Evolutionary conservation across 1,140 invertebrate genomes (phyloP).

Genomic region (Trachelipus rathkii): DNA sequence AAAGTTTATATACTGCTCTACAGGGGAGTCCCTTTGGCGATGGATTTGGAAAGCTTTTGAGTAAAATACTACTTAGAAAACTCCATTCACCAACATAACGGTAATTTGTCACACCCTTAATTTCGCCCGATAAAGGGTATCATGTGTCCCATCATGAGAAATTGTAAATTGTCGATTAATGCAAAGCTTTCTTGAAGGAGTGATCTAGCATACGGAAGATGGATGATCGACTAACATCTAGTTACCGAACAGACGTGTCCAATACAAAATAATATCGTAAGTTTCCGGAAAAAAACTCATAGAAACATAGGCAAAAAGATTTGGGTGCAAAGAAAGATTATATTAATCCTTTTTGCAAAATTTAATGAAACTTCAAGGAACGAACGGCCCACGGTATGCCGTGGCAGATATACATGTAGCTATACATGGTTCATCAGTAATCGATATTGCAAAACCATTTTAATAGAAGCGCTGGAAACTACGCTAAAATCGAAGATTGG

Average conservation of each 20-base stretch:
- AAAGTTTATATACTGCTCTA: constrained; percentile 25
- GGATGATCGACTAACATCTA: constrained; percentile 30
- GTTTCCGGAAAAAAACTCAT: background rate
- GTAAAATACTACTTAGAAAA: constrained; percentile 23
- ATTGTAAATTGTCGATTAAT: constrained; percentile 20
- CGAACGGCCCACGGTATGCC: constrained; percentile 17
- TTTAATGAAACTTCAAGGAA: background rate
- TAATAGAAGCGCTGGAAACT: constrained; percentile 30
- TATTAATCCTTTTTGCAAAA: background rate
- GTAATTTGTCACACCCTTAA: constrained; percentile 24
- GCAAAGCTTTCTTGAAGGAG: constrained; percentile 22
- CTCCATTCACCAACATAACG: constrained; percentile 26
- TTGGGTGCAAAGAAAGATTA: background rate
- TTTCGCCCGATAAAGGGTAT: background rate
- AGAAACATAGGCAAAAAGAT: background rate
- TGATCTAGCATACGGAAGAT: constrained; percentile 30
- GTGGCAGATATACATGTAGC: constrained; percentile 29
- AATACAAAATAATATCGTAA: background rate
- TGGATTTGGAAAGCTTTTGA: constrained; percentile 14
- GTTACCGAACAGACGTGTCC: background rate
- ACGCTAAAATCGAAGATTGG: constrained; percentile 16
- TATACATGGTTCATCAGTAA: constrained; percentile 19
- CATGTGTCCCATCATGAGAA: constrained; percentile 31
- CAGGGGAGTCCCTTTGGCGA: constrained; percentile 23
- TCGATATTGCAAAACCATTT: constrained; percentile 28